Evolutionary conservation across 2,888 invertebrate species (phyloP).

Genomic region (Lordiphosa andalusiaca): DNA sequence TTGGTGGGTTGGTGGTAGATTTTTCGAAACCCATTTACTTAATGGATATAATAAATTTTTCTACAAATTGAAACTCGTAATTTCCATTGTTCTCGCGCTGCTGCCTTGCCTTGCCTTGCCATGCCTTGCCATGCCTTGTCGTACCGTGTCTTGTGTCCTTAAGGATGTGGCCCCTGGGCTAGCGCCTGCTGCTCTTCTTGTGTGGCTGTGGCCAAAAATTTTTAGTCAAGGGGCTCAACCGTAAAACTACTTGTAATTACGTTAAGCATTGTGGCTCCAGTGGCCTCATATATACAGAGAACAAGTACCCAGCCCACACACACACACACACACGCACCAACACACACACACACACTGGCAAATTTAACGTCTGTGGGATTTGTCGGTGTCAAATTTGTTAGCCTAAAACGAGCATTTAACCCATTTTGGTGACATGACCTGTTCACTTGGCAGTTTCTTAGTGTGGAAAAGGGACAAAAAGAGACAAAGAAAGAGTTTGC

Average conservation of each 20-base stretch:
- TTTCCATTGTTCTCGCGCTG: conserved; percentile 74
- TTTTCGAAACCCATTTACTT: conserved; percentile 79
- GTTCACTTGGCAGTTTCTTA: neutral
- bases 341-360: neutral
- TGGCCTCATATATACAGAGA: conserved; percentile 9
- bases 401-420: conserved; percentile 24
- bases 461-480: no score
- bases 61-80: conserved; percentile 80
- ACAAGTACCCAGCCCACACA: neutral
- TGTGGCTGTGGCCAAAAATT: conserved; percentile 18
- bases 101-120: conserved; percentile 7
- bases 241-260: conserved; percentile 76
- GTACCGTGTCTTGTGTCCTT: conserved; percentile 3
- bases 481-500: no score
- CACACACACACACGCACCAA: no score
- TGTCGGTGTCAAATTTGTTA: conserved; percentile 26
- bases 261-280: conserved; percentile 53
- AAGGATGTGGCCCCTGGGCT: conserved; percentile 19
- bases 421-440: conserved; percentile 31
- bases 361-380: conserved; percentile 3
- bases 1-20: conserved; percentile 35
- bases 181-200: conserved; percentile 1
- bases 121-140: conserved; percentile 1
- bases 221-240: conserved; percentile 25
- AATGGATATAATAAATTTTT: conserved; percentile 81